Percentiles rank a stretch among this genome's conserved stretches.
Evolutionary conservation across 92 coral and sea anemone genomes (phyloP).

Genomic region (Bergia puertoricense): DNA sequence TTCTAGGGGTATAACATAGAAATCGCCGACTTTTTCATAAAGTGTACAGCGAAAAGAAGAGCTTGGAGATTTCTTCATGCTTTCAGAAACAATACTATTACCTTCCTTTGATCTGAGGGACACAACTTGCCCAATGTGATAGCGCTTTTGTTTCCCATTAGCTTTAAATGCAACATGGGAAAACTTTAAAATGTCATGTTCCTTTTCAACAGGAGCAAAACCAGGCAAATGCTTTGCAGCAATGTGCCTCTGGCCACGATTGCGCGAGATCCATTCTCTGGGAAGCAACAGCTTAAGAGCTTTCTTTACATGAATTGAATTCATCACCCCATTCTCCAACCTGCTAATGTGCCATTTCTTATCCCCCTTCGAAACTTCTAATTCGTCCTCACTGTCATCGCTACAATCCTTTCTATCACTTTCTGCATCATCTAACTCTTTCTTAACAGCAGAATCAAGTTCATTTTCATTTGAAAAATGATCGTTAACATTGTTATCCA

Average conservation of each 20-base stretch:
- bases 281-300: constrained; percentile 46
- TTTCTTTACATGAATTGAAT: constrained; percentile 28
- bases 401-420: constrained; percentile 1
- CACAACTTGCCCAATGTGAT: too few relatives aligned
- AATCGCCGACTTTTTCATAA: too few relatives aligned
- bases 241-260: constrained; percentile 37
- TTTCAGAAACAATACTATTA: too few relatives aligned
- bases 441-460: neutral
- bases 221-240: constrained; percentile 42
- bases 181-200: constrained; percentile 40
- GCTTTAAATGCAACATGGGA: constrained; percentile 21
- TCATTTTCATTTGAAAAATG: neutral
- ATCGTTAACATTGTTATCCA: too few relatives aligned
- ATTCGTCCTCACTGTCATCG: constrained; percentile 5
- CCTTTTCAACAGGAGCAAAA: constrained; percentile 28
- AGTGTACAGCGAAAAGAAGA: too few relatives aligned
- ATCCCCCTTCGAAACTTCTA: neutral
- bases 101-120: too few relatives aligned
- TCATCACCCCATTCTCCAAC: constrained; percentile 8
- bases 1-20: too few relatives aligned
- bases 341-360: constrained; percentile 22
- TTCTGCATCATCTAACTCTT: neutral
- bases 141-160: too few relatives aligned
- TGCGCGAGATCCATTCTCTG: constrained; percentile 31
- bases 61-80: too few relatives aligned